Conservation (phyloP, 2,888 invertebrate genomes). For the Onchidella celtica region DNA sequence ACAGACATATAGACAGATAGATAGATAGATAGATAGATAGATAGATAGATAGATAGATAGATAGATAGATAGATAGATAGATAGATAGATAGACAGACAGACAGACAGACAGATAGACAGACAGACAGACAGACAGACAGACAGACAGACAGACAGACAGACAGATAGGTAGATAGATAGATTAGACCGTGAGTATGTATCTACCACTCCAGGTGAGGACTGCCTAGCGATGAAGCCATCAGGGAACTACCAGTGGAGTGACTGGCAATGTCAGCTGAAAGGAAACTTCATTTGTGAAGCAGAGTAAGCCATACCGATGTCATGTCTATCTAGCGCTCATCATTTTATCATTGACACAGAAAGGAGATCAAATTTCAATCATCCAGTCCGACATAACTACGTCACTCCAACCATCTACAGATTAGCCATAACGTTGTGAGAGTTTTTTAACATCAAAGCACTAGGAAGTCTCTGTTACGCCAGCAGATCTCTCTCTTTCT, state of each 20-base stretch:
- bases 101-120: neutral
- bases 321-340: too few relatives aligned
- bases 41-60: neutral
- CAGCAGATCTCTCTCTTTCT: too few relatives aligned
- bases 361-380: too few relatives aligned
- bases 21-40: neutral
- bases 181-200: neutral
- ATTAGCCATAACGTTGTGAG: too few relatives aligned
- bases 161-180: neutral
- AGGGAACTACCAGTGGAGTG: neutral
- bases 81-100: neutral
- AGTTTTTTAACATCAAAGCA: too few relatives aligned
- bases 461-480: too few relatives aligned
- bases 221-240: neutral
- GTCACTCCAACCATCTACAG: too few relatives aligned
- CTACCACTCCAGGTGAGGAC: neutral
- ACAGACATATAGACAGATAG: neutral
- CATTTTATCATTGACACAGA: too few relatives aligned
- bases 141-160: neutral
- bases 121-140: slow-evolving; percentile 5
- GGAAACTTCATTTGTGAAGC: too few relatives aligned
- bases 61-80: neutral
- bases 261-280: too few relatives aligned
- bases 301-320: too few relatives aligned
- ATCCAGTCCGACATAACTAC: too few relatives aligned